Evolutionary conservation across 2,113 vertebrate species (phyloP).

Genomic region (Motacilla alba): DNA sequence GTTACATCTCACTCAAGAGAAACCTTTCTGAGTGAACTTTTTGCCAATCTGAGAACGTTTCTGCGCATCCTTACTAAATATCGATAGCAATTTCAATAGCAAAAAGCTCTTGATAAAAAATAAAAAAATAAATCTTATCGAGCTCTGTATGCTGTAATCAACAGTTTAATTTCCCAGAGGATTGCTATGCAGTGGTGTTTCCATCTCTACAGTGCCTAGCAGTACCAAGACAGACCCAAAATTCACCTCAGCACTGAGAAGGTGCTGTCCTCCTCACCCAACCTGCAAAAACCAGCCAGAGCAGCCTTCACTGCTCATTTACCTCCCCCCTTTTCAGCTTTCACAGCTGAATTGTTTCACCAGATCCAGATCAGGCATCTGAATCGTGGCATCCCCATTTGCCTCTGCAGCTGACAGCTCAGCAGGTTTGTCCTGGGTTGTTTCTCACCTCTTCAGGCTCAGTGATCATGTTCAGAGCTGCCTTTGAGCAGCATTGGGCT

Average conservation of each 20-base stretch:
- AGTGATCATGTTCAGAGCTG: accelerated
- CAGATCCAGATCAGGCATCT: neutral
- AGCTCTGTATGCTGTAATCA: neutral
- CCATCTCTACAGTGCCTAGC: neutral
- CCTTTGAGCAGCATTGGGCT: neutral
- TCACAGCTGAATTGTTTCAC: neutral
- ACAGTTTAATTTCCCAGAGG: neutral
- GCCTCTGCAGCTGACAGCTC: neutral
- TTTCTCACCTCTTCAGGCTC: neutral
- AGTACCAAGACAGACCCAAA: neutral
- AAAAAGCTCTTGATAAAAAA: neutral
- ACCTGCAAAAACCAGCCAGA: neutral
- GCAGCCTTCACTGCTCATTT: neutral
- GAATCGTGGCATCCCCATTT: neutral
- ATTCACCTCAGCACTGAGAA: neutral
- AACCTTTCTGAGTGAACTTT: neutral
- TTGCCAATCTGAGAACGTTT: neutral
- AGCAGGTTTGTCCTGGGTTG: neutral
- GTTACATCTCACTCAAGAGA: neutral
- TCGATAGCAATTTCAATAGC: accelerated
- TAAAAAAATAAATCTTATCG: neutral
- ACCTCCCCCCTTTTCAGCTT: neutral
- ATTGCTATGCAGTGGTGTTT: neutral
- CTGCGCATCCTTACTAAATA: neutral
- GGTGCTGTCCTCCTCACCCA: neutral